Percentiles rank a stretch among this genome's conserved stretches.
These are phyloP conservation scores for Proterorhinus semilunaris DNA, from an alignment of 2,113 vertebrate genomes.

Conservation along the genomic window DNA sequence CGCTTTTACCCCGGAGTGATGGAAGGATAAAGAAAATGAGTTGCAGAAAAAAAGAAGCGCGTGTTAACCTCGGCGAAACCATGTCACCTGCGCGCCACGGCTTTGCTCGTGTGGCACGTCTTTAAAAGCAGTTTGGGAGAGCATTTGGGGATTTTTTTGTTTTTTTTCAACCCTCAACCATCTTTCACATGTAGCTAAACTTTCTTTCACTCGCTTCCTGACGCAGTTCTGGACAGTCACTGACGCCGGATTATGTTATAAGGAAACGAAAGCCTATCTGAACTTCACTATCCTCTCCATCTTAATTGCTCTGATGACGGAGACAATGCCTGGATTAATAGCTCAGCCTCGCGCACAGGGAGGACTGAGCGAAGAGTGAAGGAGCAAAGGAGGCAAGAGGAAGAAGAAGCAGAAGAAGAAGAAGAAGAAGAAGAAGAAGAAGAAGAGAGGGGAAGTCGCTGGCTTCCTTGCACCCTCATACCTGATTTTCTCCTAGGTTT, in stretches of 20 bases:
- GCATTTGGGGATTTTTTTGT: conserved; percentile 31
- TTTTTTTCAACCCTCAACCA: not conserved
- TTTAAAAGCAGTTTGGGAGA: conserved; percentile 27
- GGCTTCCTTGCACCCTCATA: conserved; percentile 50
- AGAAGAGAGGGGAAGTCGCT: conserved; percentile 38
- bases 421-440: conserved; percentile 21
- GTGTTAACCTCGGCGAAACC: conserved; percentile 14
- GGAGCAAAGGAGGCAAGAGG: not conserved
- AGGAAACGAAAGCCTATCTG: conserved; percentile 7
- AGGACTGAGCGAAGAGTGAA: conserved; percentile 45
- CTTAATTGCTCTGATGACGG: conserved; percentile 23
- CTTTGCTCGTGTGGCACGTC: conserved; percentile 54
- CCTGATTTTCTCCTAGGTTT: conserved; percentile 33
- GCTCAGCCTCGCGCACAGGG: conserved; percentile 32
- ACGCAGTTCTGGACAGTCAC: conserved; percentile 20
- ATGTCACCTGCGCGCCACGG: conserved; percentile 47
- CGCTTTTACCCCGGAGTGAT: conserved; percentile 64
- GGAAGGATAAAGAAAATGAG: conserved; percentile 18
- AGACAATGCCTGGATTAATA: conserved; percentile 74
- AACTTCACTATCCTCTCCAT: conserved; percentile 22
- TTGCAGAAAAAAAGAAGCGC: conserved; percentile 15
- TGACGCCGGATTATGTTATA: conserved; percentile 31
- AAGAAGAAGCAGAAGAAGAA: conserved; percentile 13
- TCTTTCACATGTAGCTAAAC: not conserved
- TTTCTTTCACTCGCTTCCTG: not conserved